Conservation (phyloP, 1,140 invertebrate species). For the Sminthurinus signatus region DNA sequence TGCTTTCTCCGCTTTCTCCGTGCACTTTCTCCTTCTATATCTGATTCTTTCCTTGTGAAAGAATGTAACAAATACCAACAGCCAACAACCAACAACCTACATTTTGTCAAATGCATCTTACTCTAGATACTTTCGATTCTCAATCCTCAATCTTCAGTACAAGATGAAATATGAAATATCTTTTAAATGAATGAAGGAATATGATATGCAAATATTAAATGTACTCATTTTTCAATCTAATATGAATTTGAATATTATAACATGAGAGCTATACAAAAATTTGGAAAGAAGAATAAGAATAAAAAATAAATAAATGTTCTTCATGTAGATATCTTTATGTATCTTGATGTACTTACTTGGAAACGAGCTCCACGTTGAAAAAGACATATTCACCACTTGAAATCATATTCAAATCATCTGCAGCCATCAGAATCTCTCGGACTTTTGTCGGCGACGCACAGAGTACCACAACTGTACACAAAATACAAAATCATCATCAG, state of each 20-base stretch:
- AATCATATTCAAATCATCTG: conserved; percentile 86
- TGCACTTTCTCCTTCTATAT: background rate
- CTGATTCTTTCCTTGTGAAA: background rate
- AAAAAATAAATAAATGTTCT: background rate
- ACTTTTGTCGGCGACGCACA: conserved; percentile 84
- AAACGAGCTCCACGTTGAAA: conserved; percentile 94
- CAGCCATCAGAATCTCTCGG: conserved; percentile 79
- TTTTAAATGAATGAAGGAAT: too few species aligned
- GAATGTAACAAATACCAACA: too few species aligned
- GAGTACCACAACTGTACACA: conserved; percentile 85
- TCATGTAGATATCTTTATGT: background rate
- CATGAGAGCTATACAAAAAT: too few species aligned
- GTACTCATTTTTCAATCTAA: background rate
- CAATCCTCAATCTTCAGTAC: too few species aligned
- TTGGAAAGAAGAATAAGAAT: too few species aligned
- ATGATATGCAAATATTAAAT: too few species aligned
- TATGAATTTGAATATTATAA: background rate
- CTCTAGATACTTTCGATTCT: too few species aligned
- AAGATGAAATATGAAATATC: too few species aligned
- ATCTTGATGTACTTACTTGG: conserved; percentile 62
- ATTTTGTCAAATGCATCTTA: too few species aligned
- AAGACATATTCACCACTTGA: conserved; percentile 95
- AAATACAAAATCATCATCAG: too few species aligned
- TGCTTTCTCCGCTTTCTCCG: conserved; percentile 2
- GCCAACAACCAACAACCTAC: too few species aligned